Base-by-base conservation (phyloP, 2,113 vertebrate genomes). In the Cygnus buccinator region DNA sequence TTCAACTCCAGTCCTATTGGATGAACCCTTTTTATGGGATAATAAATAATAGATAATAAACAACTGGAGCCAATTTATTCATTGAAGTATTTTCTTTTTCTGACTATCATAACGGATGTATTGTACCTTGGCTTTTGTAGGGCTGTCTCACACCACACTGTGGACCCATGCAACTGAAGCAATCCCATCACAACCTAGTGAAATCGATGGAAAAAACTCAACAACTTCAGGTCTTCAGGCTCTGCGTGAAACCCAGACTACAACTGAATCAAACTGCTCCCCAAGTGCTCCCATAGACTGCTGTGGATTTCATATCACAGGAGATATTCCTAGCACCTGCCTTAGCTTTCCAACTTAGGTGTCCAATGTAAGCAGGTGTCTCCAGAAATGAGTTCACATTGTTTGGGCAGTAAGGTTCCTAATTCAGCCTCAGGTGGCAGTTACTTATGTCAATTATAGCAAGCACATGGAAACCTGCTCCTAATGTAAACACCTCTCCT, bases 41-140 rank as follows among this genome's bases (percentile, higher is more conserved):
- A 91, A 95, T 95, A 96, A 96, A 94, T 93, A 94, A 90, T 91
- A 96, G 80, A 93, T 94, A 95, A 95, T 92, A 97, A 97, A 97
- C 93, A 95, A 92, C 54, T 75, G 65, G 35, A 95, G 95, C 85
- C 85, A 93, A 90, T 95, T 95, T 94, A 94, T 92, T 90, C 86
- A 92, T 31, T 66, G 80, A 86, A 71, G 67, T 93, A 70, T 91
- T 92, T 93, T 93, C 73, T 90, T 87, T 86, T 84, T 71, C 61
- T 67, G 65, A 87, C 83, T 93, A 76, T 92, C 65, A 84, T 33
- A 50, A 62, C n/a, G 29, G 54, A 90, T 76, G 73, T 90, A 55
- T 91, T 61, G 84, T 84, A 91, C 37, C 48, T 87, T 82, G 70
- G 82, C 59, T 84, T 82, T 31, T n/a, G 13, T 46, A 58, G 83